A percentile compares a stretch with the other conserved stretches of the same genome.
Evolutionary conservation across 2,797 vertebrate species (phyloP).

Genomic region (Labroides dimidiatus): DNA sequence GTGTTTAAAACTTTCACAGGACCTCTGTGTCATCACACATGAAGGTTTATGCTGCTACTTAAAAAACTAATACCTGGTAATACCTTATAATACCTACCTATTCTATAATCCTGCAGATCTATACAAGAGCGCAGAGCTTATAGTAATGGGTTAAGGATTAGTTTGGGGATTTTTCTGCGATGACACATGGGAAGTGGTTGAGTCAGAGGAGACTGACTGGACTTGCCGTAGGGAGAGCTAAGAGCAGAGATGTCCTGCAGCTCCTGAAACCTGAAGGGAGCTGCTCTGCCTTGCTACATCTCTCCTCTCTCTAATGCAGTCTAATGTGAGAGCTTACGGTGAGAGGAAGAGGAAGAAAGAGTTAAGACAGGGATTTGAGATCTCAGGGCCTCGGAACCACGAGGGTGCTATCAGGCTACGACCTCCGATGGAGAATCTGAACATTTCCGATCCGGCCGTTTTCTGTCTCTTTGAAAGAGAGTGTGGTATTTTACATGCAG

Average conservation of each 20-base stretch:
- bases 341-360: slow-evolving; percentile 46
- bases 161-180: slow-evolving; percentile 51
- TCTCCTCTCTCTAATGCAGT: slow-evolving; percentile 56
- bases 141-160: slow-evolving; percentile 60
- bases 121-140: slow-evolving; percentile 65
- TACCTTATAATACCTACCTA: slow-evolving; percentile 66
- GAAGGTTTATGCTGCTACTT: slow-evolving; percentile 61
- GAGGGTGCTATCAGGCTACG: slow-evolving; percentile 48
- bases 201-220: slow-evolving; percentile 32
- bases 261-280: slow-evolving; percentile 34
- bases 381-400: slow-evolving; percentile 44
- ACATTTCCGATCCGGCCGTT: slow-evolving; percentile 32
- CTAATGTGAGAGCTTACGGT: slow-evolving; percentile 68
- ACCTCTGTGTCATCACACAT: slow-evolving; percentile 46
- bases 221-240: slow-evolving; percentile 48
- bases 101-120: slow-evolving; percentile 67
- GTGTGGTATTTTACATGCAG: slow-evolving; percentile 73
- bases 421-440: slow-evolving; percentile 49
- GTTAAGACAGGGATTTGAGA: slow-evolving; percentile 64
- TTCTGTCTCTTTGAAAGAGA: slow-evolving; percentile 29
- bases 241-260: slow-evolving; percentile 59
- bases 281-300: slow-evolving; percentile 37
- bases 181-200: slow-evolving; percentile 50
- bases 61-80: slow-evolving; percentile 68
- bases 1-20: slow-evolving; percentile 30